Evolutionary conservation across 1,140 invertebrate species (phyloP).

Genomic region (Lordiphosa mommai): DNA sequence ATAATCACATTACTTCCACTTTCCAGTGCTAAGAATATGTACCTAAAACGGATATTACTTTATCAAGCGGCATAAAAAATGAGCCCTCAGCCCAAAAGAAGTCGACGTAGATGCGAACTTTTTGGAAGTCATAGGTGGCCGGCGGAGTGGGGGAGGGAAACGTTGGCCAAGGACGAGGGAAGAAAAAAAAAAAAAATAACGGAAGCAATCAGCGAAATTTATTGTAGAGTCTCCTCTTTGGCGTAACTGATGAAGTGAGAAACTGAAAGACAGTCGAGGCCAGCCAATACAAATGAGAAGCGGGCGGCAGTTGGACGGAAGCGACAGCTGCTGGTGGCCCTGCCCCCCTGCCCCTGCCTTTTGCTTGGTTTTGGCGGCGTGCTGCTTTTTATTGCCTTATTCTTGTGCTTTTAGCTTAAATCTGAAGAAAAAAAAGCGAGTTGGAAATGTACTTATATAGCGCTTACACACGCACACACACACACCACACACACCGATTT

Average conservation of each 20-base stretch:
- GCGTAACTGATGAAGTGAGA: constrained; percentile 77
- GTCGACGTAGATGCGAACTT: constrained; percentile 35
- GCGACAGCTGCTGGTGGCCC: constrained; percentile 54
- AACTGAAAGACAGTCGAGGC: constrained; percentile 75
- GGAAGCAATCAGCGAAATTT: constrained; percentile 78
- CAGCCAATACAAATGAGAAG: constrained; percentile 52
- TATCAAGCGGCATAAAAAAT: constrained; percentile 78
- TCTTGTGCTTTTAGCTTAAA: constrained; percentile 66
- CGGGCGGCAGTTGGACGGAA: constrained; percentile 12
- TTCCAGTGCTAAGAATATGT: constrained; percentile 36
- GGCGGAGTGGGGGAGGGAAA: background rate
- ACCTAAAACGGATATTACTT: constrained; percentile 77
- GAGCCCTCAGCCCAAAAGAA: constrained; percentile 37
- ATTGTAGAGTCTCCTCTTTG: constrained; percentile 76
- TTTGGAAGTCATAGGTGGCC: background rate
- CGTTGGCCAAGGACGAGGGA: constrained; percentile 5
- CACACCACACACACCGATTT: constrained; percentile 42
- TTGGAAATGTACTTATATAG: constrained; percentile 71
- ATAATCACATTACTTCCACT: too few species aligned
- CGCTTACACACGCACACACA: constrained; percentile 45
- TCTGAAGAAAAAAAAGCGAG: constrained; percentile 74
- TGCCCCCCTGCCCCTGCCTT: background rate
- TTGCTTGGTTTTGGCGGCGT: constrained; percentile 57
- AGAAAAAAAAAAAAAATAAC: constrained; percentile 18
- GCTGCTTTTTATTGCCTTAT: constrained; percentile 74